These are phyloP conservation scores for Platyrinchus mystaceus DNA, from an alignment of 2,797 vertebrate genomes.

Conservation along the genomic window DNA sequence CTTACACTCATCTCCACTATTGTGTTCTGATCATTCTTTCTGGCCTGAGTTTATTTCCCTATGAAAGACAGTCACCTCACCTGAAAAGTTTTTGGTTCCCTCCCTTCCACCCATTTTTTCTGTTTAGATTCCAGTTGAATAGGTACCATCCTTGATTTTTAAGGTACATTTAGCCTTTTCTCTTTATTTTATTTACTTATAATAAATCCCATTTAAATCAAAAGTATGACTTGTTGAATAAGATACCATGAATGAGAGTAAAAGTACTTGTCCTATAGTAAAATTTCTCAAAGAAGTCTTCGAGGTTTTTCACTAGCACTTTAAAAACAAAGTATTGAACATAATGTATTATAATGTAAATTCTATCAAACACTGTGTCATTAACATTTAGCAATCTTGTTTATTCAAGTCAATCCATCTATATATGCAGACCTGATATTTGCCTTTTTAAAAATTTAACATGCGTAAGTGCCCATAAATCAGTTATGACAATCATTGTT, in stretches of 20 bases:
- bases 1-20: not conserved
- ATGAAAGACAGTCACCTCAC: not conserved
- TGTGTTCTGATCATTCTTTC: not conserved
- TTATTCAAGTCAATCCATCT: slow-evolving; percentile 73
- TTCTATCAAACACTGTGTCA: slow-evolving; percentile 60
- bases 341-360: slow-evolving; percentile 62
- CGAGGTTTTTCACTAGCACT: not conserved
- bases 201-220: not conserved
- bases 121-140: not conserved
- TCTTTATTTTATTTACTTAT: not conserved
- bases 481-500: slow-evolving; percentile 84
- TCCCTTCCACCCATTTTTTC: not conserved
- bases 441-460: slow-evolving; percentile 83
- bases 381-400: slow-evolving; percentile 71
- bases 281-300: not conserved
- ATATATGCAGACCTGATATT: slow-evolving; percentile 77
- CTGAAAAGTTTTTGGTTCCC: not conserved
- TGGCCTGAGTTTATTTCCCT: not conserved
- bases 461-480: slow-evolving; percentile 82
- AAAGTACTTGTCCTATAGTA: not conserved
- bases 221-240: not conserved
- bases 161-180: not conserved
- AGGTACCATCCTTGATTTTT: not conserved
- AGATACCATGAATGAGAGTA: not conserved
- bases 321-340: slow-evolving; percentile 56